Base-by-base conservation (phyloP, 2,113 vertebrate genomes). In the Chloroceryle aenea region DNA sequence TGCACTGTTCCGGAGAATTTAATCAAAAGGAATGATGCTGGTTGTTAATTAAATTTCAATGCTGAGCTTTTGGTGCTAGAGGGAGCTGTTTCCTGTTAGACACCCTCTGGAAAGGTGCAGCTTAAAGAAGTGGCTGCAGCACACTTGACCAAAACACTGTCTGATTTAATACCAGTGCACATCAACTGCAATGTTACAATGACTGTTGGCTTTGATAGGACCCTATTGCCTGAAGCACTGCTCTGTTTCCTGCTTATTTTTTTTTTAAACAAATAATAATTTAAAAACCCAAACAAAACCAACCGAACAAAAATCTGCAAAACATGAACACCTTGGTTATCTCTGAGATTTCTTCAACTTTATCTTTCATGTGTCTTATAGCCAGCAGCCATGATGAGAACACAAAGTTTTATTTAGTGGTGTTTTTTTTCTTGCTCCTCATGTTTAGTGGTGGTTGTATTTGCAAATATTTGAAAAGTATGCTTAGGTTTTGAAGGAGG, bases 81-180 rank as follows among this genome's bases (percentile, higher is more conserved):
- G 96, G 97, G 96, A 95, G 97, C 96, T 91, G 21, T 95, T 94
- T 67, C 27, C 87, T 86, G 52, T 43, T n/a, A 47, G 55, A 67
- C 4, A 3, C 11, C 21, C 26, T 59, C 45, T 87, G 74, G 43
- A 61, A 59, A 48, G 53, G 23, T 15, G 7, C 22, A 2, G 3
- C 16, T 26, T 50, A 2, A 26, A 6, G 59, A n/a, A 21, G 2
- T 3, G 19, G 32, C 71, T 85, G 34, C 68, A 30, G 38, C 52
- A 36, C 30, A 15, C 66, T 50, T 40, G 4, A 42, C 2, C 0
- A 83, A 27, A 66, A 13, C 23, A n/a, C 14, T 64, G 36, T 38
- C 23, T 32, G 48, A 25, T 62, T 42, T 40, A 50, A 42, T 38
- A n/a, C 13, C 71, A 23, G 14, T 25, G 40, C 53, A 5, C 22